Evolutionary conservation across 2,888 invertebrate species (phyloP).

Genomic region (Megalurothrips usitatus): DNA sequence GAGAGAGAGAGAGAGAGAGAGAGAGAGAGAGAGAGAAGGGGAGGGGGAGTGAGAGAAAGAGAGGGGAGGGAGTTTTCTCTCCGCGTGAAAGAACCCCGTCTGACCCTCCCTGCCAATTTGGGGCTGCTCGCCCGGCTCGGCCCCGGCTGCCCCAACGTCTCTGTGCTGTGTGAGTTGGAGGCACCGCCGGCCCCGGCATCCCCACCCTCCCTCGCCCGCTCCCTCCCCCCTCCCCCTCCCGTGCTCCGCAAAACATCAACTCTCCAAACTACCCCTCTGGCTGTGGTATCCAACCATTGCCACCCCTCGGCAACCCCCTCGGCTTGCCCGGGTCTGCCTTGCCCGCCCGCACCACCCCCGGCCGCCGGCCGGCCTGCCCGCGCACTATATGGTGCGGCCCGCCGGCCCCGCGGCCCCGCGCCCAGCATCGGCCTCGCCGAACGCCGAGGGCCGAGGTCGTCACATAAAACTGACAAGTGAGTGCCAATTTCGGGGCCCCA

Average conservation of each 20-base stretch:
- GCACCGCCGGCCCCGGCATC: background rate
- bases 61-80: background rate
- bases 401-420: background rate
- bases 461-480: conserved; percentile 16
- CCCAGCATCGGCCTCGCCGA: background rate
- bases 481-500: background rate
- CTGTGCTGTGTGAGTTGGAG: background rate
- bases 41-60: no score
- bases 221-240: background rate
- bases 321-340: background rate
- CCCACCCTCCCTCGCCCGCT: no score
- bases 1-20: no score
- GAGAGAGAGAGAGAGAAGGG: no score
- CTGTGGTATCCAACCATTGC: background rate
- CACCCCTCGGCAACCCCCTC: background rate
- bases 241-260: background rate
- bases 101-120: background rate
- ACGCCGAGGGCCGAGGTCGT: background rate
- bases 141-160: background rate
- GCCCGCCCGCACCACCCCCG: no score
- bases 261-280: background rate
- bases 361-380: no score
- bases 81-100: background rate
- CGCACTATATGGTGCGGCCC: no score
- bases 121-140: background rate